Evolutionary conservation across 2,797 vertebrate genomes (phyloP).

Genomic region (Melanotaenia boesemani): DNA sequence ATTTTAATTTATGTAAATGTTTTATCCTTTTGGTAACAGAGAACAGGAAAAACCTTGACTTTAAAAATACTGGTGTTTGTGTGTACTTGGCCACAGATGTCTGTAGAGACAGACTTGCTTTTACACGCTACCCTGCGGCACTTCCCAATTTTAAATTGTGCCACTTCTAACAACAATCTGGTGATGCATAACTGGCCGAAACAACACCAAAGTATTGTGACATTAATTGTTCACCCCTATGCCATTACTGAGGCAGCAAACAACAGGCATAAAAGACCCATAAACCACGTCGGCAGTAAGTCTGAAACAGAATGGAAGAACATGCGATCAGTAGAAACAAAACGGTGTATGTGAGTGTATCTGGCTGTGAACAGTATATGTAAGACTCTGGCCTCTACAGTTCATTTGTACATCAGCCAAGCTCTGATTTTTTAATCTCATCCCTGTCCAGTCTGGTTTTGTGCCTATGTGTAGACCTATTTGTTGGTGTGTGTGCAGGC

Average conservation of each 20-base stretch:
- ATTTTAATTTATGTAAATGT: too few relatives aligned
- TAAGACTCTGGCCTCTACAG: not conserved
- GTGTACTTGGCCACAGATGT: too few relatives aligned
- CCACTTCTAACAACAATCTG: too few relatives aligned
- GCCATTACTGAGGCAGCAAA: not conserved
- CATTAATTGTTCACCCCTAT: not conserved
- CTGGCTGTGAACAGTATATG: not conserved
- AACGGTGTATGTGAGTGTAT: not conserved
- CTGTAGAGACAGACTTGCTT: too few relatives aligned
- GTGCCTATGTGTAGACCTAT: not conserved
- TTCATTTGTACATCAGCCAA: conserved; percentile 9
- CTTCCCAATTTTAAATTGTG: too few relatives aligned
- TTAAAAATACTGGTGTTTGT: too few relatives aligned
- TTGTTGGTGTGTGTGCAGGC: not conserved
- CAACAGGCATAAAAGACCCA: not conserved
- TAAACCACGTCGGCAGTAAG: not conserved
- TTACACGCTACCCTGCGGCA: too few relatives aligned
- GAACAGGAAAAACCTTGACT: too few relatives aligned
- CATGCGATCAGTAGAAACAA: too few relatives aligned
- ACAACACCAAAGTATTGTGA: not conserved
- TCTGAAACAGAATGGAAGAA: not conserved
- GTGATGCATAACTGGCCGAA: too few relatives aligned
- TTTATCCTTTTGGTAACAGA: too few relatives aligned
- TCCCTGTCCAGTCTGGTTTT: not conserved
- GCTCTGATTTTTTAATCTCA: conserved; percentile 28